These are phyloP conservation scores for Halocaridina rubra DNA, from an alignment of 2,888 invertebrate species.

Conservation along the genomic window DNA sequence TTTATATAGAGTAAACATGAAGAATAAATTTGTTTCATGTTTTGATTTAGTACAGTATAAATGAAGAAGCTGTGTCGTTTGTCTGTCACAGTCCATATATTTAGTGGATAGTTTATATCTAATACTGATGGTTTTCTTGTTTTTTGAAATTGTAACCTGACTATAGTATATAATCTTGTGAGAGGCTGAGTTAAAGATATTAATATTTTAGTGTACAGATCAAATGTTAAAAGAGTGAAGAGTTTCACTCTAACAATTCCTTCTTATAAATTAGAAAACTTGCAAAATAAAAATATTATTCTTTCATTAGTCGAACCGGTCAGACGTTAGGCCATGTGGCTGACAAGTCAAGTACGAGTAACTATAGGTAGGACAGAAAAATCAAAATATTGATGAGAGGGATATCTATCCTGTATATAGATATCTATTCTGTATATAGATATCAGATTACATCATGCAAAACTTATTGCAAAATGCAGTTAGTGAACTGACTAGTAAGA, in stretches of 20 bases:
- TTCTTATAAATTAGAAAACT: too few species aligned
- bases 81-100: slow-evolving; percentile 33
- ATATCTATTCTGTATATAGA: too few species aligned
- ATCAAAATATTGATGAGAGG: neutral
- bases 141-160: slow-evolving; percentile 37
- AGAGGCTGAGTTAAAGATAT: too few species aligned
- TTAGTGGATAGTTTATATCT: neutral
- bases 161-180: too few species aligned
- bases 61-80: slow-evolving; percentile 39
- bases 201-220: too few species aligned
- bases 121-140: slow-evolving; percentile 9
- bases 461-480: too few species aligned
- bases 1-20: slow-evolving; percentile 12
- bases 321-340: slow-evolving; percentile 52
- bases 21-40: slow-evolving; percentile 41
- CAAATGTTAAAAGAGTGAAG: too few species aligned
- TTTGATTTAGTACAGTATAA: slow-evolving; percentile 16
- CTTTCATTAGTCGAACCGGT: neutral
- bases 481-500: too few species aligned
- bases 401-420: neutral
- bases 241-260: too few species aligned
- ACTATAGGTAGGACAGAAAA: neutral
- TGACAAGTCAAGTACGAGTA: neutral
- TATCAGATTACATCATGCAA: too few species aligned
- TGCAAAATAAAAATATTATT: too few species aligned